Percentiles rank a stretch among this genome's conserved stretches.
phyloP scores from a whole-genome alignment of 2,888 invertebrate genomes.

The Agrochola macilenta region DNA sequence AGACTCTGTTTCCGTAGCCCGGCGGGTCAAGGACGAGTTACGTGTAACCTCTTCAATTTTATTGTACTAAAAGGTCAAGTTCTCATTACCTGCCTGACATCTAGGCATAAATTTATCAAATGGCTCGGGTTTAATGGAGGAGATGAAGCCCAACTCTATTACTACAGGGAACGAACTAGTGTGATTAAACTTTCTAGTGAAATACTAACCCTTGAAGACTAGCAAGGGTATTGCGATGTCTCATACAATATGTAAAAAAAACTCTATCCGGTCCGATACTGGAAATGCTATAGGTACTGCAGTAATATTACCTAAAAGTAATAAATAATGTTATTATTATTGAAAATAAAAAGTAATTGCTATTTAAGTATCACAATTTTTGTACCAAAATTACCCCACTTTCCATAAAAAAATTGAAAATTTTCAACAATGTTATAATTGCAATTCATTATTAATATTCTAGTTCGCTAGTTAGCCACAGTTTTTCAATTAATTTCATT shows the following conservation, averaged over 20 bases:
- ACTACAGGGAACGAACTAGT: neutral
- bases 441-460: too few species aligned
- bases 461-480: too few species aligned
- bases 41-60: conserved; percentile 60
- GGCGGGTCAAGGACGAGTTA: conserved; percentile 54
- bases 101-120: conserved; percentile 33
- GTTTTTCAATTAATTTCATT: too few species aligned
- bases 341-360: too few species aligned
- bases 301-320: too few species aligned
- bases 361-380: too few species aligned
- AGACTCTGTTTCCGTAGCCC: conserved; percentile 42
- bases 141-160: conserved; percentile 2
- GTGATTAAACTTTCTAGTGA: conserved; percentile 2
- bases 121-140: conserved; percentile 25
- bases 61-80: conserved; percentile 73
- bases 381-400: too few species aligned
- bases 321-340: too few species aligned
- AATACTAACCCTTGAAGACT: neutral
- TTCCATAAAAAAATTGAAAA: too few species aligned
- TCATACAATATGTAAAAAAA: neutral
- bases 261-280: too few species aligned
- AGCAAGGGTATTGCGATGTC: neutral
- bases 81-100: conserved; percentile 57
- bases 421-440: too few species aligned
- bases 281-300: too few species aligned